Evolutionary conservation across 2,113 vertebrate species (phyloP), one percentile per base, ranked within the genome.

Genomic region (Ceuthmochares aereus): DNA sequence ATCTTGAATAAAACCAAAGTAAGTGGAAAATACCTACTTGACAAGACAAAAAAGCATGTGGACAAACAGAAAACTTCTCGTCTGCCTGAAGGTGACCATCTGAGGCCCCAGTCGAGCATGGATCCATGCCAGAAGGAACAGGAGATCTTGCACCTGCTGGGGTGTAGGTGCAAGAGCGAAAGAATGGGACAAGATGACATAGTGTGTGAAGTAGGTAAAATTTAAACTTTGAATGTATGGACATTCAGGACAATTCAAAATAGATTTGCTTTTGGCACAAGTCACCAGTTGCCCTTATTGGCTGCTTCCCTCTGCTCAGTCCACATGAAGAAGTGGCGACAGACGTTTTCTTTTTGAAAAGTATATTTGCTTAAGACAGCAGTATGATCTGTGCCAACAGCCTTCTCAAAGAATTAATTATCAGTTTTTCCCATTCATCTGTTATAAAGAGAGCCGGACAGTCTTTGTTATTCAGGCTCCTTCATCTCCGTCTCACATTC

Each of bases 51-150:
- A 49, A 69, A 40, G 12, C 40, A 9, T 1, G 3, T 40, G 42
- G 69, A 36, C 8, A 30, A 60, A 32, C 11, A 78, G 62, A n/a
- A 72, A 66, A 25, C 36, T 29, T 90, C 27, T 25, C 0, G 0
- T 56, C 40, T 86, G 27, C 17, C 14, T 78, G 42, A 40, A 63
- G 30, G 34, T 19, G 8, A 29, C 21, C 1, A 1, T 66, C 58
- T 45, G 8, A 8, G 63, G 52, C 7, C 29, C 32, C 0, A 2
- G 15, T 12, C 5, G 6, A 68, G 21, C 15, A 14, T 5, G 4
- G 18, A 15, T 56, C 23, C 23, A 13, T 32, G 18, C 49, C 51
- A 77, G 49, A 30, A 5, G 6, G 58, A 85, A 59, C 15, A 51
- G 25, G 54, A 62, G 40, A 40, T 40, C 40, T 40, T 40, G 40